phyloP scores from a whole-genome alignment of 2,888 invertebrate genomes.

The Beris chalybata region DNA sequence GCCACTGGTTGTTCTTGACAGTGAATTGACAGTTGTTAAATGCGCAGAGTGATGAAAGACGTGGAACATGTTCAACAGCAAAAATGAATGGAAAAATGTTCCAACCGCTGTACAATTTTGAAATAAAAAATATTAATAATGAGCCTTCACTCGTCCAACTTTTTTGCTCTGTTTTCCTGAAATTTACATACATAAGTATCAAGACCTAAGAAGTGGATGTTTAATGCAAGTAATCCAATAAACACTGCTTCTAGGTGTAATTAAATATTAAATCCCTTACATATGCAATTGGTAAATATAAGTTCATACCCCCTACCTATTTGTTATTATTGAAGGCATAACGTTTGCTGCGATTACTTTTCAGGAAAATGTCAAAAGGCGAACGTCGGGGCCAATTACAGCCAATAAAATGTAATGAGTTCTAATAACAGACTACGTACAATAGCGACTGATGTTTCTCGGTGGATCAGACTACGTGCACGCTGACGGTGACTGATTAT shows the following conservation, averaged over 20 bases:
- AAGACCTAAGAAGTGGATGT: too few species aligned
- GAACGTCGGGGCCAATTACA: conserved; percentile 31
- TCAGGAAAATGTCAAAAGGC: conserved; percentile 12
- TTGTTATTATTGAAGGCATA: background rate
- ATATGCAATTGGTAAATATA: too few species aligned
- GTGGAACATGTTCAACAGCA: background rate
- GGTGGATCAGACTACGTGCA: conserved; percentile 1
- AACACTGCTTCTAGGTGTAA: conserved; percentile 22
- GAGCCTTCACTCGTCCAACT: too few species aligned
- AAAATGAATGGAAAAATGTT: too few species aligned
- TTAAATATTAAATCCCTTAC: conserved; percentile 4
- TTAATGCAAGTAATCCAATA: too few species aligned
- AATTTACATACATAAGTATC: too few species aligned
- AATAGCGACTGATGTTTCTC: conserved; percentile 7
- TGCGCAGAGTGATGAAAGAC: background rate
- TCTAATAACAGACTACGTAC: conserved; percentile 51
- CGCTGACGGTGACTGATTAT: conserved; percentile 28
- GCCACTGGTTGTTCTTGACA: conserved; percentile 13
- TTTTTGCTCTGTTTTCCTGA: too few species aligned
- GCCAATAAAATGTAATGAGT: conserved; percentile 56
- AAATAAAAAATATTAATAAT: conserved; percentile 10
- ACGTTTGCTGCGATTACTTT: background rate
- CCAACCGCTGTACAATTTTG: background rate
- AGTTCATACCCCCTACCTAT: too few species aligned
- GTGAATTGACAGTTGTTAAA: conserved; percentile 9